Evolutionary conservation across 2,797 vertebrate species (phyloP).

Genomic region (Pampus argenteus): DNA sequence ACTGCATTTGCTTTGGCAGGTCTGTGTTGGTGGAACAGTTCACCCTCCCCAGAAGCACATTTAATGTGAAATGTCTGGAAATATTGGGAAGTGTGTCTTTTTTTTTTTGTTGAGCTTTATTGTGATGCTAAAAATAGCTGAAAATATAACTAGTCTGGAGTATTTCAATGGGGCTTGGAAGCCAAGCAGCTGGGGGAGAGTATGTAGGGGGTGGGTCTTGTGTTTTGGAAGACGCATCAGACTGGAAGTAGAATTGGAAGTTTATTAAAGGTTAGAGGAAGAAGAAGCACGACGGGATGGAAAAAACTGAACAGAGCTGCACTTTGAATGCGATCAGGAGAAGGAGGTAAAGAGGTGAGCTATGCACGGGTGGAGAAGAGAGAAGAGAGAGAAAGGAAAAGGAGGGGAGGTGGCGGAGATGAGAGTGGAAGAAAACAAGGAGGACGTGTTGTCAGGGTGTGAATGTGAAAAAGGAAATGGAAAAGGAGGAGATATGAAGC

Average conservation of each 20-base stretch:
- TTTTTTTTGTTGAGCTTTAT: conserved; percentile 72
- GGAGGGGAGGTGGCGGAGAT: not conserved
- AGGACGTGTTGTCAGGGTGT: conserved; percentile 1
- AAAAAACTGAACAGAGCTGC: not conserved
- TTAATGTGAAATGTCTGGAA: conserved; percentile 81
- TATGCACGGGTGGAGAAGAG: not conserved
- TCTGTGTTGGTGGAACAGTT: conserved; percentile 67
- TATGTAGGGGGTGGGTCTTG: conserved; percentile 16
- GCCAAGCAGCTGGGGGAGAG: conserved; percentile 34
- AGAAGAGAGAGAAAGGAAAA: not conserved
- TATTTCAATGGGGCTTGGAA: conserved; percentile 46
- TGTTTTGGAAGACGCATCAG: conserved; percentile 56
- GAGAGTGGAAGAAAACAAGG: not conserved
- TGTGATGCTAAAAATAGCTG: conserved; percentile 83
- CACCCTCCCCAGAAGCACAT: conserved; percentile 69
- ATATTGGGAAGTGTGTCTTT: conserved; percentile 66
- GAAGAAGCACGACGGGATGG: not conserved
- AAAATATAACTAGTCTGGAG: conserved; percentile 62
- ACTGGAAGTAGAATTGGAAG: conserved; percentile 43
- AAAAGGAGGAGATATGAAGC: not conserved
- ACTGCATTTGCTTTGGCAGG: conserved; percentile 74
- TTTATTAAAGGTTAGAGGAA: conserved; percentile 39
- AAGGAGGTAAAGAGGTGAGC: conserved; percentile 15
- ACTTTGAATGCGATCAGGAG: not conserved
- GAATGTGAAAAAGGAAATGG: not conserved